Evolutionary conservation across 2,888 invertebrate genomes (phyloP), one percentile per base, ranked within the genome.

Genomic region (Drosophila engyochracea): DNA sequence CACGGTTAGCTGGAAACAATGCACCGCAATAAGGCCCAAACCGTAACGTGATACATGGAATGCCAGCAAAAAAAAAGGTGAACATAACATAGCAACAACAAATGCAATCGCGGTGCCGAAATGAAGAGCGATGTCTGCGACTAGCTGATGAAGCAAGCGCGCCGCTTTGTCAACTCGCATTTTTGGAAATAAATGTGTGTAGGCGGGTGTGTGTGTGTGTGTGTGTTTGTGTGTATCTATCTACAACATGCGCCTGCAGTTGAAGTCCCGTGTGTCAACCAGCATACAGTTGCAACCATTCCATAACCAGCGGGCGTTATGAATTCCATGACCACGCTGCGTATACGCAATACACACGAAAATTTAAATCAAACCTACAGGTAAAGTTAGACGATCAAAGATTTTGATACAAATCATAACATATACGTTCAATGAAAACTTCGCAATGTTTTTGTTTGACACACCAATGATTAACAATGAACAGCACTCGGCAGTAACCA

Each of bases 1-100:
- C 57, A 55, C 64, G 75, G 63, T 78, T 64, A 67, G 74, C 69
- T 66, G 65, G 55, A 63, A 87, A 85, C 90, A 89, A 87, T 82
- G 44, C 71, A 71, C 53, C 71, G 75, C 87, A 69, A 76, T 79
- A 83, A 74, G 82, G 69, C 76, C 53, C 57, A 53, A 63, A 74
- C 69, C 61, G 75, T 64, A 65, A 57, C 69, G 67, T 57, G 57
- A 74, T 77, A 72, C 70, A 44, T 37, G 54, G 33, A 28, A n/a
- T 2, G 22, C 1, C 2, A 41, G 19, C 19, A 59, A 53, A 52
- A 61, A 64, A 64, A 41, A 12, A 31, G 57, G 41, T 35, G 28
- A 44, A 47, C 47, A n/a, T 37, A 76, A 28, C 51, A 37, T 25
- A 57, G 39, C 52, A 65, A 47, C 35, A 51, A 33, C 12, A 33